A percentile compares a stretch with the other conserved stretches of the same genome.
These are phyloP conservation scores for Falco naumanni DNA, from an alignment of 2,797 vertebrate genomes.

Conservation along the genomic window DNA sequence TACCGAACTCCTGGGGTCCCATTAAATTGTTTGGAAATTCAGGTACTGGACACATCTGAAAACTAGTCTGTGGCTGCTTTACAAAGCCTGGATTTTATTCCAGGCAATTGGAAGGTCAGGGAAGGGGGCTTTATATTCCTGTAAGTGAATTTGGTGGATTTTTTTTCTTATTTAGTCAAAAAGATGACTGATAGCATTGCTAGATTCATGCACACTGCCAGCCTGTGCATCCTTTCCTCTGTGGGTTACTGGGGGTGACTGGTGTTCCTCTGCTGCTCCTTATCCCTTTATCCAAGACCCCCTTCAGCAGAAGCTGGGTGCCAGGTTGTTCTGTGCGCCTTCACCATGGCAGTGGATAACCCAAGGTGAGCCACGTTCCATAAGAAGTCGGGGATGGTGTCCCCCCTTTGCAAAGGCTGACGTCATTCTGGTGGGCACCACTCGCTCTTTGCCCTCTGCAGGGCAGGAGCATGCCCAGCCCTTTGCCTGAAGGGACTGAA, in stretches of 20 bases:
- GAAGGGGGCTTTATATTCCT: not conserved
- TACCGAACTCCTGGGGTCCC: not conserved
- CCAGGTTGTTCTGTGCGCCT: not conserved
- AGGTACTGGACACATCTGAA: not conserved
- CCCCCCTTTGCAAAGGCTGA: not conserved
- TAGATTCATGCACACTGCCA: not conserved
- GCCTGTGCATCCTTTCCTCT: not conserved
- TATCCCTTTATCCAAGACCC: not conserved
- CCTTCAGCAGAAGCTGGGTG: not conserved
- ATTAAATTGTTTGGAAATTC: not conserved
- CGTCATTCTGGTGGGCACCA: not conserved
- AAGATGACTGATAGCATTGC: not conserved
- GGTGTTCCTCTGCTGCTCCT: not conserved
- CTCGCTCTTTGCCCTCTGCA: not conserved
- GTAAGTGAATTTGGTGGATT: not conserved
- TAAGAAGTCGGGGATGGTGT: not conserved
- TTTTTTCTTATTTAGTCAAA: not conserved
- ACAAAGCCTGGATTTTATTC: not conserved
- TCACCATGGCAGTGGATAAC: not conserved
- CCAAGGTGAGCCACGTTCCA: fast-evolving
- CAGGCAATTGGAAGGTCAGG: not conserved
- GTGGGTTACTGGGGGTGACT: not conserved
- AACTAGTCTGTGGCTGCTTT: not conserved
- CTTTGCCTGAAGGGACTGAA: not conserved
- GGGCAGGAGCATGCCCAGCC: not conserved